Base-by-base conservation (phyloP, 2,113 vertebrate genomes). In the Setophaga kirtlandii region DNA sequence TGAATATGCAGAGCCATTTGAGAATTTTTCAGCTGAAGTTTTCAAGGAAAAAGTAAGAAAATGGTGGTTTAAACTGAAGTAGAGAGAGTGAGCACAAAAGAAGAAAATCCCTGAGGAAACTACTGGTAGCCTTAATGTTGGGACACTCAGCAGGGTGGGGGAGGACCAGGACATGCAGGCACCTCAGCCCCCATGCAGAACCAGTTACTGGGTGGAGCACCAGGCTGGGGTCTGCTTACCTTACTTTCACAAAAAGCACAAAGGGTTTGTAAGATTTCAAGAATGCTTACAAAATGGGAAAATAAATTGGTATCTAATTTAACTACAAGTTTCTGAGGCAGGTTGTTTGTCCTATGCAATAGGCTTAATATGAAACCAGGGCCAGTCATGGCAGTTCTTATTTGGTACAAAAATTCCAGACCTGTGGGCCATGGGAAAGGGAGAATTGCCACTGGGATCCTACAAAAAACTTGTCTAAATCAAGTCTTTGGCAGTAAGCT, bases 151-250 rank as follows among this genome's bases (percentile, higher is more conserved):
- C 0, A 1, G 17, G 2, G 2, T 13, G 4, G 2, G 9, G 17
- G 25, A 31, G 13, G 1, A 46, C 44, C 18, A n/a, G 39, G 33
- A 12, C 13, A 3, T 12, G 6, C 47, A 64, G 56, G 20, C 21
- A 67, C 25, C 46, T 81, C 58, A 52, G 50, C 7, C 37, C 28
- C 15, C 12, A 30, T 20, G 39, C 64, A 42, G 41, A 60, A 21
- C 25, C 28, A 30, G 47, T 12, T n/a, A 5, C 27, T 55, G n/a
- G 11, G 15, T 64, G 55, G 55, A 70, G 33, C 77, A 49, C 37
- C 33, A 52, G 37, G 13, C 44, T 41, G 30, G 23, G 1, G 0
- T 10, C 70, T 71, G 10, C 59, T 74, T 4, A 1, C 0, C 0
- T 22, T 56, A 2, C 19, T 77, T 86, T 62, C 42, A 58, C 42